These are phyloP conservation scores for Drosophila affinis DNA, from an alignment of 2,888 invertebrate genomes.

Conservation along the genomic window DNA sequence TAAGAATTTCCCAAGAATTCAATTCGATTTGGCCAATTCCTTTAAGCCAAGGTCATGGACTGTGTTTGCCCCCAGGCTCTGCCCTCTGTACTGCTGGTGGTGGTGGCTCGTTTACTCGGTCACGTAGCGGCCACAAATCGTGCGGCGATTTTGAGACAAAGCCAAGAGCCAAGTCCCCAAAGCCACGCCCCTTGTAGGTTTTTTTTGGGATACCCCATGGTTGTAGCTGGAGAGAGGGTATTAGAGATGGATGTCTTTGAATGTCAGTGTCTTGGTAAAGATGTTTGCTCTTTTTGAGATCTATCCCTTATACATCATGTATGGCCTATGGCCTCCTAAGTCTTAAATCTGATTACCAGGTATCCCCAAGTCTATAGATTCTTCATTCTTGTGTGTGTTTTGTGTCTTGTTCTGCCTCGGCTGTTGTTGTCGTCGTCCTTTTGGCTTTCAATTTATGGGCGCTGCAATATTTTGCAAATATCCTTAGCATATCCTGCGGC, in stretches of 20 bases:
- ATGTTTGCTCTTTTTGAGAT: not conserved
- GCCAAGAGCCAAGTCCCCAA: slow-evolving; percentile 28
- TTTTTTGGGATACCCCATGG: slow-evolving; percentile 7
- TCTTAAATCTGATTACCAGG: not conserved
- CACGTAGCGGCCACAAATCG: slow-evolving; percentile 71
- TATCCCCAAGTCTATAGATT: not conserved
- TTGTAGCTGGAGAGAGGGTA: not conserved
- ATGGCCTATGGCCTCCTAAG: too few relatives aligned
- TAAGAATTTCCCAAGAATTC: not conserved
- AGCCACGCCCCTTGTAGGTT: slow-evolving; percentile 35
- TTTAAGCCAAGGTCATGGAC: slow-evolving; percentile 34
- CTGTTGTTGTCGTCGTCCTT: slow-evolving; percentile 55
- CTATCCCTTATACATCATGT: not conserved
- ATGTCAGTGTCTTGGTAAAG: not conserved
- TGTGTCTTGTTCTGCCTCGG: slow-evolving; percentile 16
- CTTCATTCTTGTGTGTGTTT: not conserved
- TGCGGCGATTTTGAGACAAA: slow-evolving; percentile 57
- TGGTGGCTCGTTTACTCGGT: slow-evolving; percentile 42
- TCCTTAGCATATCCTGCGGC: slow-evolving; percentile 76
- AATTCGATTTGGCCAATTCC: slow-evolving; percentile 21
- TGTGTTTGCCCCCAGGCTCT: slow-evolving; percentile 5
- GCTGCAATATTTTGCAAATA: slow-evolving; percentile 78
- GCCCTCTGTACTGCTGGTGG: slow-evolving; percentile 8
- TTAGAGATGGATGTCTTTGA: not conserved
- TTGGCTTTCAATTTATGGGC: slow-evolving; percentile 72